Evolutionary conservation across 2,888 invertebrate genomes (phyloP).

Genomic region (Crematogaster levior): DNA sequence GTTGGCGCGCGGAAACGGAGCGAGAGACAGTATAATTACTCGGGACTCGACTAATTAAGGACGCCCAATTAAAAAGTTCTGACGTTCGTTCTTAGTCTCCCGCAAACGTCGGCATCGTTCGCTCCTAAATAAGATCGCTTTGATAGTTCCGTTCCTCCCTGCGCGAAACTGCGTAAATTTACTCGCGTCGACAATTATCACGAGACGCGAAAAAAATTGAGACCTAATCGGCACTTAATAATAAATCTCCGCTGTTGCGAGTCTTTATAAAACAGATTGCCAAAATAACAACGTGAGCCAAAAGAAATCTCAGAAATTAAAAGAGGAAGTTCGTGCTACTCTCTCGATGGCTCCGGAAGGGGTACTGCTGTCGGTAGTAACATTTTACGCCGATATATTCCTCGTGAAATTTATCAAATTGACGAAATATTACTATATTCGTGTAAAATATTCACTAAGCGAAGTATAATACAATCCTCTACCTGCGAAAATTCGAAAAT

Average conservation of each 20-base stretch:
- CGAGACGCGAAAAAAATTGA: constrained; percentile 13
- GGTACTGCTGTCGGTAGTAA: background rate
- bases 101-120: constrained; percentile 68
- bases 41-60: constrained; percentile 84
- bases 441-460: too few species aligned
- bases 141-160: constrained; percentile 61
- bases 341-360: background rate
- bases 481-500: background rate
- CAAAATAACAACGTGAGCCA: background rate
- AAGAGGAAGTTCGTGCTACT: background rate
- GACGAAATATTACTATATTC: background rate
- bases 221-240: background rate
- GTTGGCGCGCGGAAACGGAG: constrained; percentile 73
- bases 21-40: constrained; percentile 84
- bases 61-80: constrained; percentile 85
- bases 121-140: constrained; percentile 66
- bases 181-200: constrained; percentile 33
- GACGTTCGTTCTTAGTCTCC: constrained; percentile 73
- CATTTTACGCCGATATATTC: background rate
- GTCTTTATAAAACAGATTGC: background rate
- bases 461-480: background rate
- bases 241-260: too few species aligned
- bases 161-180: constrained; percentile 46
- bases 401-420: background rate
- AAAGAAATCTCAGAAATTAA: background rate